Conservation (phyloP, 2,888 invertebrate genomes). For the Mythimna impura region DNA sequence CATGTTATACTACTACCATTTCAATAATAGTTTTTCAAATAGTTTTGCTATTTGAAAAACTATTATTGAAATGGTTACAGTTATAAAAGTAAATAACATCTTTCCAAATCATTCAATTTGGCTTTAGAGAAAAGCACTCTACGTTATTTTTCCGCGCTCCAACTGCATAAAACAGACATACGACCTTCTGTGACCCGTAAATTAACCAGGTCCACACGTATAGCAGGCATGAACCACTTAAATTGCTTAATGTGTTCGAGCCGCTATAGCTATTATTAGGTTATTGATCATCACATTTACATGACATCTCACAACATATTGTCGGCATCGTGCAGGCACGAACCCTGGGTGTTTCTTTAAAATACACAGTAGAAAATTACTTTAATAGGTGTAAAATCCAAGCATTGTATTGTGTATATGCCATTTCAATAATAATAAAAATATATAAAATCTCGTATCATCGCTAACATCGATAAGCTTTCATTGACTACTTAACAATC, state of each 20-base stretch:
- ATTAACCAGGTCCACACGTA: not conserved
- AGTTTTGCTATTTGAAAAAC: no score
- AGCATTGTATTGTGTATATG: not conserved
- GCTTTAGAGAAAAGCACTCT: no score
- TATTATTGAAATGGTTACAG: no score
- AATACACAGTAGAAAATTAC: not conserved
- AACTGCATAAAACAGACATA: not conserved
- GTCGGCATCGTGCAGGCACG: not conserved
- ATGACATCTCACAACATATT: not conserved
- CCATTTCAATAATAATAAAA: not conserved
- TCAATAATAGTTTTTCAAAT: no score
- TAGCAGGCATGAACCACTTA: slow-evolving; percentile 1
- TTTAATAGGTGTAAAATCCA: not conserved
- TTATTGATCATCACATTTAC: slow-evolving; percentile 7
- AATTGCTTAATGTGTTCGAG: slow-evolving; percentile 1
- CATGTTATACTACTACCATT: no score
- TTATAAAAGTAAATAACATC: no score
- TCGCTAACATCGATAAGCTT: not conserved
- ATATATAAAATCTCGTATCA: slow-evolving; percentile 1
- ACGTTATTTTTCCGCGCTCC: no score
- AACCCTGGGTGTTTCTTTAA: not conserved
- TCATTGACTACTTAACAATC: not conserved
- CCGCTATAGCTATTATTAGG: slow-evolving; percentile 8
- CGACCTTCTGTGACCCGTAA: slow-evolving; percentile 6
- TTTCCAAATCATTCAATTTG: no score